phyloP scores from a whole-genome alignment of 2,113 vertebrate genomes.

The Enhydra lutris region DNA sequence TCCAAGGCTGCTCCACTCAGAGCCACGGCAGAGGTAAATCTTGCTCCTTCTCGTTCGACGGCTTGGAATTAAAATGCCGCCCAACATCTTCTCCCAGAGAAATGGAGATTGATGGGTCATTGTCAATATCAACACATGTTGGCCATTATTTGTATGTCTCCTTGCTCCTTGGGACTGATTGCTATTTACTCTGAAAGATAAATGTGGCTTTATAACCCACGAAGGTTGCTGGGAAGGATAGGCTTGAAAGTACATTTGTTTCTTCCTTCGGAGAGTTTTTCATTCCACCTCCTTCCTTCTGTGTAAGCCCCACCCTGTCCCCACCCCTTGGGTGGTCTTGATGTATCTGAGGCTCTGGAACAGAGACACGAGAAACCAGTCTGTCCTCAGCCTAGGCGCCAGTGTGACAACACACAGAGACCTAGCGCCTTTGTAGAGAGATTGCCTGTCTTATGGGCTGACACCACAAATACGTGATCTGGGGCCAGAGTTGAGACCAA shows the following conservation, averaged over 20 bases:
- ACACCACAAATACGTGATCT: not conserved
- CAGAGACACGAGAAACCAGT: not conserved
- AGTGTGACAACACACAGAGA: not conserved
- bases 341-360: not conserved
- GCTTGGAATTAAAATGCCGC: not conserved
- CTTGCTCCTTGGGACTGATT: slow-evolving; percentile 45
- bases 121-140: slow-evolving; percentile 14
- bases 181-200: slow-evolving; percentile 51
- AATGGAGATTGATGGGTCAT: slow-evolving; percentile 58
- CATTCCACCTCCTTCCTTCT: not conserved
- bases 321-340: not conserved
- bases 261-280: not conserved
- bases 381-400: not conserved
- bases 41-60: not conserved
- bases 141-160: slow-evolving; percentile 48
- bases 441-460: not conserved
- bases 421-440: not conserved
- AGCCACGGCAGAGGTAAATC: not conserved
- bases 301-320: not conserved
- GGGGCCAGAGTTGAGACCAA: not conserved
- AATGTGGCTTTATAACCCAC: slow-evolving; percentile 18
- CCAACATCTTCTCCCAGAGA: slow-evolving; percentile 29
- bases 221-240: not conserved
- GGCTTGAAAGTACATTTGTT: not conserved
- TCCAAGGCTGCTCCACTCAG: slow-evolving; percentile 32